These are phyloP conservation scores for Drosophila mimetica DNA, from an alignment of 2,888 invertebrate species.

Conservation along the genomic window DNA sequence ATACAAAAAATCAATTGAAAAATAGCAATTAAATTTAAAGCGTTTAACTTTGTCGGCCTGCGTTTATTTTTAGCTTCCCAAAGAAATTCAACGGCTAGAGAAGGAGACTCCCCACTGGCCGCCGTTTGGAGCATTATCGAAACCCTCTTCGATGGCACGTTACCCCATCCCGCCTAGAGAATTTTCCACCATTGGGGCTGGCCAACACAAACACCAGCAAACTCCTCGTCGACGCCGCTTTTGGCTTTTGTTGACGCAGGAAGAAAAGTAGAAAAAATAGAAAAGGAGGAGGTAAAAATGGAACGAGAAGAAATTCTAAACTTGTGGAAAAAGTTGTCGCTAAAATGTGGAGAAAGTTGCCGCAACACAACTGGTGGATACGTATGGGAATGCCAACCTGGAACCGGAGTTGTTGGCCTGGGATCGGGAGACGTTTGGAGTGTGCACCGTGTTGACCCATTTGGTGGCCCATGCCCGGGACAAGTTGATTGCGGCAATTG, in stretches of 20 bases:
- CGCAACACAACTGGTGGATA: slow-evolving; percentile 61
- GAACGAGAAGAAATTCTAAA: slow-evolving; percentile 66
- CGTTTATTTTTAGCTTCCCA: slow-evolving; percentile 29
- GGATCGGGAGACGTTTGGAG: slow-evolving; percentile 44
- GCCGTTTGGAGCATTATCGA: slow-evolving; percentile 14
- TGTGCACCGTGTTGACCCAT: slow-evolving; percentile 69
- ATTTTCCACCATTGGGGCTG: slow-evolving; percentile 63
- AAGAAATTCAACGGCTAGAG: slow-evolving; percentile 22
- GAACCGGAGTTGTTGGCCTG: slow-evolving; percentile 14
- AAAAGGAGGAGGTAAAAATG: slow-evolving; percentile 6
- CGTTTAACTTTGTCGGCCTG: slow-evolving; percentile 22
- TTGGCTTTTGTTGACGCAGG: slow-evolving; percentile 74
- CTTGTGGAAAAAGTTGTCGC: slow-evolving; percentile 78
- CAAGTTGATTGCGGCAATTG: slow-evolving; percentile 77
- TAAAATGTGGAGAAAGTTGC: slow-evolving; percentile 79
- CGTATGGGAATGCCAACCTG: slow-evolving; percentile 39
- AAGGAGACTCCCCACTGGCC: slow-evolving; percentile 1
- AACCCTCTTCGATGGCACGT: slow-evolving; percentile 19
- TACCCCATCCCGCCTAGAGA: slow-evolving; percentile 33
- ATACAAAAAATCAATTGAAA: slow-evolving; percentile 1
- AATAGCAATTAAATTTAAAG: slow-evolving; percentile 29
- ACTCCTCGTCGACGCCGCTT: slow-evolving; percentile 60
- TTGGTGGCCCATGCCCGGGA: slow-evolving; percentile 56
- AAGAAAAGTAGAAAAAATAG: slow-evolving; percentile 17
- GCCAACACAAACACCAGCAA: slow-evolving; percentile 74